Base-by-base conservation (phyloP, 2,797 vertebrate species). In the Tragopan temminckii region DNA sequence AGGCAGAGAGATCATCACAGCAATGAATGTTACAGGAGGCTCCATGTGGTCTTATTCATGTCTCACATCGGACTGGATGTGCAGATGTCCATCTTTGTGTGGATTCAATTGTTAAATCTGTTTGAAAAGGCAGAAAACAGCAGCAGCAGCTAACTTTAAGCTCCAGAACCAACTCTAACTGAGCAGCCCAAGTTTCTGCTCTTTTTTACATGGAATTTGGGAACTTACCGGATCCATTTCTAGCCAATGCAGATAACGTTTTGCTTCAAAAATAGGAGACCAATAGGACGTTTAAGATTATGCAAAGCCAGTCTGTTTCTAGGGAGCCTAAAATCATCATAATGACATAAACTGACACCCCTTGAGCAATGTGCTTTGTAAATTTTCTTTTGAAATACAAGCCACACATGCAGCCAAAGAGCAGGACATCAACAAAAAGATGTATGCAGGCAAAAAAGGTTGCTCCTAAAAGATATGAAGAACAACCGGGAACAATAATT, bases 221-320 rank as follows among this genome's bases (percentile, higher is more conserved):
- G 42, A 83, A 68, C 2, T 0, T 46, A n/a, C 31, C 24, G 15
- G 4, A 5, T 45, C 5, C 3, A 36, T 74, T 45, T 78, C 36
- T 53, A 42, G 53, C 7, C 33, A 58, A 15, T 40, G 27, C 74
- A 55, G 57, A 80, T 7, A 81, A 33, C 10, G 0, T 24, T 21
- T 69, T 75, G 9, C 67, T 87, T 63, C 24, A 69, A 85, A 95
- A 72, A 74, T 13, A 36, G 82, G 48, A 85, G 68, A 40, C 33
- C 78, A 61, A 80, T 69, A 78, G 61, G 76, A 87, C 57, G 5
- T 80, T 94, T 94, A 58, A 85, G 52, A 62, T 89, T 84, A 71
- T 36, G 43, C 24, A 77, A 3, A 29, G 8, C 46, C 29, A 81
- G 46, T 14, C 42, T 48, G 6, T 83, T 92, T 93, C 62, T 67